Conservation (phyloP, 2,113 vertebrate species). For the Calidris pygmaea region DNA sequence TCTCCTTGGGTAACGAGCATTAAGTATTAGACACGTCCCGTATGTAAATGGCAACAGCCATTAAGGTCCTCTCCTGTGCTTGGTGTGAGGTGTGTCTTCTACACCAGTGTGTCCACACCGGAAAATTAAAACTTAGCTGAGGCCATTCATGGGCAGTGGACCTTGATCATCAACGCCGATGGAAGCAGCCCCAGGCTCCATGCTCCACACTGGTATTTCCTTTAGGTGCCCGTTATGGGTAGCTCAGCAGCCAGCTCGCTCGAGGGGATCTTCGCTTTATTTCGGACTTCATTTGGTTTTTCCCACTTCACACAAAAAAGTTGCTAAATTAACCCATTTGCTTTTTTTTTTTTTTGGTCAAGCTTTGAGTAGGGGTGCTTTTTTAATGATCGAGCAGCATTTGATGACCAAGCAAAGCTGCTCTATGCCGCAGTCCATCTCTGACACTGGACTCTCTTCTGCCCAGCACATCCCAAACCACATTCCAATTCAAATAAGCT, state of each 20-base stretch:
- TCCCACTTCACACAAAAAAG: not conserved
- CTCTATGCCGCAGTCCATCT: not conserved
- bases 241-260: not conserved
- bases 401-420: not conserved
- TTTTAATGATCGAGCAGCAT: not conserved
- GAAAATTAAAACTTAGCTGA: not conserved
- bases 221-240: not conserved
- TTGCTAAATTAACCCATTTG: not conserved
- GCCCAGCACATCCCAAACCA: not conserved
- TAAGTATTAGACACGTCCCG: fast-evolving
- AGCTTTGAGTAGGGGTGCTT: not conserved
- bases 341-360: not conserved
- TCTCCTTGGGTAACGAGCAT: fast-evolving
- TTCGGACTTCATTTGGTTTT: not conserved
- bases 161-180: not conserved
- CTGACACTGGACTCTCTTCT: not conserved
- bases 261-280: not conserved
- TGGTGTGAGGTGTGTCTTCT: not conserved
- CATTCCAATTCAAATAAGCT: not conserved
- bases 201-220: not conserved
- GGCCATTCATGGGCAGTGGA: not conserved
- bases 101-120: not conserved
- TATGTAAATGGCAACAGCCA: too few species aligned
- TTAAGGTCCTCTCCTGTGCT: not conserved
- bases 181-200: not conserved